Percentiles rank a stretch among this genome's conserved stretches.
phyloP scores from a whole-genome alignment of 2,797 vertebrate species.

The Denticeps clupeoides region DNA sequence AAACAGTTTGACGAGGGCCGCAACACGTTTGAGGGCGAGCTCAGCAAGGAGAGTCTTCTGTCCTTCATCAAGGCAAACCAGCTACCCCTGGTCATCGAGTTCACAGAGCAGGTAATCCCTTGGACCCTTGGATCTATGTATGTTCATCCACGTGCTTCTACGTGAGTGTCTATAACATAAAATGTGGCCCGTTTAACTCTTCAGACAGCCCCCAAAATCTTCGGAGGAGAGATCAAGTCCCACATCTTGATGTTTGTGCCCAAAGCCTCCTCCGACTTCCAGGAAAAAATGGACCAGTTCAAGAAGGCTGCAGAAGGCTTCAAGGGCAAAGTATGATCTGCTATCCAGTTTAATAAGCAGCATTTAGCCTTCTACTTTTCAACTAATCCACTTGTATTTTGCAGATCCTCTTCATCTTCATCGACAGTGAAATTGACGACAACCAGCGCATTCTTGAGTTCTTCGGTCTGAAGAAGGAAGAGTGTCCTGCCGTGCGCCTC shows the following conservation, averaged over 20 bases:
- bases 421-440: conserved; percentile 86
- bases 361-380: not conserved
- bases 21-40: conserved; percentile 81
- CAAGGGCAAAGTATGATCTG: conserved; percentile 80
- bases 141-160: too few relatives aligned
- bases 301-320: conserved; percentile 80
- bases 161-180: too few relatives aligned
- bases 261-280: conserved; percentile 73
- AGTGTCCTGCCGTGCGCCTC: conserved; percentile 88
- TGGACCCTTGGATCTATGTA: too few relatives aligned
- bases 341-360: not conserved
- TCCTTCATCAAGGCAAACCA: conserved; percentile 88
- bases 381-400: not conserved
- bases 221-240: conserved; percentile 97
- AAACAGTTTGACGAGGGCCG: conserved; percentile 92
- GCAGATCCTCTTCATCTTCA: conserved; percentile 98
- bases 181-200: too few relatives aligned
- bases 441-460: conserved; percentile 98
- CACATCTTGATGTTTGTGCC: conserved; percentile 93
- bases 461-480: conserved; percentile 94
- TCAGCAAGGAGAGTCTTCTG: conserved; percentile 76
- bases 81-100: conserved; percentile 93
- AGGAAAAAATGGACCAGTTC: conserved; percentile 80
- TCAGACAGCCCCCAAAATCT: conserved; percentile 97
- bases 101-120: conserved; percentile 84